These are phyloP conservation scores for Dicycla oo DNA, from an alignment of 2,888 invertebrate species.

Conservation along the genomic window DNA sequence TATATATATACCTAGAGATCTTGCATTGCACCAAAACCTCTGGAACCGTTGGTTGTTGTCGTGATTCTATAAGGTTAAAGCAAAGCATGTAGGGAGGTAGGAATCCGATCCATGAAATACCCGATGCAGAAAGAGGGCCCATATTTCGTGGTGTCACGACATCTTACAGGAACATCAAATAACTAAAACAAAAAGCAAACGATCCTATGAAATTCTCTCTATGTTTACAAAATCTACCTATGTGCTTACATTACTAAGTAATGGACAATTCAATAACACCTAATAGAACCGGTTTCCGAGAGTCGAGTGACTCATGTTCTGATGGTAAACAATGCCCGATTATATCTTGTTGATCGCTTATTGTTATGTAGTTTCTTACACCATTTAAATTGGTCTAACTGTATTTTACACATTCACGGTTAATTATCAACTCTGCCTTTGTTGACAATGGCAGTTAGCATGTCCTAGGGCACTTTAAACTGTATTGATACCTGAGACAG, in stretches of 20 bases:
- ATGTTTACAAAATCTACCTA: constrained; percentile 15
- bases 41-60: not conserved
- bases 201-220: constrained; percentile 15
- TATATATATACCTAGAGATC: not conserved
- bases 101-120: not conserved
- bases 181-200: not conserved
- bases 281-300: constrained; percentile 43
- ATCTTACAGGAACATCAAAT: not conserved
- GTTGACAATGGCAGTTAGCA: not conserved
- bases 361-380: constrained; percentile 33
- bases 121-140: not conserved
- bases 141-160: not conserved
- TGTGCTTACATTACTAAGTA: constrained; percentile 29
- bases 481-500: not conserved
- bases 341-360: constrained; percentile 20
- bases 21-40: not conserved
- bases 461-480: not conserved
- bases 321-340: constrained; percentile 54
- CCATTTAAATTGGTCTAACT: not conserved
- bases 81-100: no score
- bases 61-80: no score
- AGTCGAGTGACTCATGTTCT: constrained; percentile 40
- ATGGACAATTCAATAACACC: constrained; percentile 29
- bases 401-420: constrained; percentile 23
- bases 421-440: constrained; percentile 13